A percentile compares a stretch with the other conserved stretches of the same genome.
phyloP scores from a whole-genome alignment of 2,113 vertebrate species.

The Poecilia latipinna region DNA sequence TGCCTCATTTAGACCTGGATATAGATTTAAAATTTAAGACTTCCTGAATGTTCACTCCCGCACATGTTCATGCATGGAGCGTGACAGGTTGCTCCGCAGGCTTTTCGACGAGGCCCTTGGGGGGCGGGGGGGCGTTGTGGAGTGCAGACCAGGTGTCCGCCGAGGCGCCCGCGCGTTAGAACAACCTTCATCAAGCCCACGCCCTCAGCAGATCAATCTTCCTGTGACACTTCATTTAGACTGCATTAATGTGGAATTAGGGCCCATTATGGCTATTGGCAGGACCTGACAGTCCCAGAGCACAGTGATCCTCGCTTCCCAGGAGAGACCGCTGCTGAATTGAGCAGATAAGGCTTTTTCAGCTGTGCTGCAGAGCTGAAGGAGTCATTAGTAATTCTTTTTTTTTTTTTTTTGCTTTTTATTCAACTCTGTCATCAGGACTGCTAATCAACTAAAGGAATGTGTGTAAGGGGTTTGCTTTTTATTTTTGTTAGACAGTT shows the following conservation, averaged over 20 bases:
- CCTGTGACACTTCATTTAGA: slow-evolving; percentile 94
- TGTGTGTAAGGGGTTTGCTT: slow-evolving; percentile 68
- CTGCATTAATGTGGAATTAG: slow-evolving; percentile 96
- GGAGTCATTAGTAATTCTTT: slow-evolving; percentile 65
- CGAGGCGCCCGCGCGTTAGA: slow-evolving; percentile 74
- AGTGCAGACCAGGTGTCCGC: slow-evolving; percentile 80
- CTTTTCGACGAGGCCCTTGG: slow-evolving; percentile 71
- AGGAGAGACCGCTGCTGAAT: slow-evolving; percentile 80
- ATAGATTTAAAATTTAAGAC: slow-evolving; percentile 37
- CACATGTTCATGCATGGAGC: not conserved
- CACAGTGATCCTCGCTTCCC: slow-evolving; percentile 78
- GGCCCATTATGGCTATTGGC: slow-evolving; percentile 89
- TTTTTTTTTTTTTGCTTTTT: slow-evolving; percentile 47
- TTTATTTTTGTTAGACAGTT: slow-evolving; percentile 13
- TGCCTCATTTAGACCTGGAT: slow-evolving; percentile 29
- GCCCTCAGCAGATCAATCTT: slow-evolving; percentile 91
- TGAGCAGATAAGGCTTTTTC: slow-evolving; percentile 82
- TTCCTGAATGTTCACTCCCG: slow-evolving; percentile 20
- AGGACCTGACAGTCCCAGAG: slow-evolving; percentile 81
- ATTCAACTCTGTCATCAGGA: slow-evolving; percentile 77
- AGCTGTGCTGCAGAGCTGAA: slow-evolving; percentile 77
- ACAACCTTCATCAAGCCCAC: slow-evolving; percentile 83
- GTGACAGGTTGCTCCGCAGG: slow-evolving; percentile 57
- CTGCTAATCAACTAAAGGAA: slow-evolving; percentile 81
- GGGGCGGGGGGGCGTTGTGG: slow-evolving; percentile 67